phyloP scores from a whole-genome alignment of 2,888 invertebrate species.

The Scelioninae gen. 1 region DNA sequence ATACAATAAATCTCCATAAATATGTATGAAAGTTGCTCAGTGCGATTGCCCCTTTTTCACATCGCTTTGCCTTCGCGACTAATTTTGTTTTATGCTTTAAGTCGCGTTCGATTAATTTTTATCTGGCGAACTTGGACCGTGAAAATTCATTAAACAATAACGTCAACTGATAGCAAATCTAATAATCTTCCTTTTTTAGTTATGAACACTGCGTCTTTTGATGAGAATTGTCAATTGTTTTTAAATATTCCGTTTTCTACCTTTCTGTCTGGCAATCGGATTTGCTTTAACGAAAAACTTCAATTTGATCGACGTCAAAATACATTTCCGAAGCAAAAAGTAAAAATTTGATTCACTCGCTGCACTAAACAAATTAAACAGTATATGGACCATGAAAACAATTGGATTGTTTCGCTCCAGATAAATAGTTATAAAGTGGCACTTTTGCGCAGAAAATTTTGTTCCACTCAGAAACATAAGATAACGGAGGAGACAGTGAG shows the following conservation, averaged over 20 bases:
- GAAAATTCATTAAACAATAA: conserved; percentile 5
- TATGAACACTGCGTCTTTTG: background rate
- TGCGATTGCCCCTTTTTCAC: conserved; percentile 61
- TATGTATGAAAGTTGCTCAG: conserved; percentile 77
- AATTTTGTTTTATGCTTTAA: conserved; percentile 43
- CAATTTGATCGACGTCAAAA: conserved; percentile 21
- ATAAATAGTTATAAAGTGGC: too few species aligned
- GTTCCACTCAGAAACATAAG: too few species aligned
- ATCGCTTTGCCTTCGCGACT: conserved; percentile 28
- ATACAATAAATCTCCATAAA: conserved; percentile 79
- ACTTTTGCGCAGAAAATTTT: too few species aligned
- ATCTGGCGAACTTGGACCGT: conserved; percentile 7
- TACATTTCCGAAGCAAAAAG: conserved; percentile 1
- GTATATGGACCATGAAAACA: too few species aligned
- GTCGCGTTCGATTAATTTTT: conserved; percentile 30
- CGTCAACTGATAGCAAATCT: conserved; percentile 2
- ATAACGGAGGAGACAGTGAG: background rate
- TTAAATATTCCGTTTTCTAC: conserved; percentile 29
- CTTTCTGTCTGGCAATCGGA: conserved; percentile 9
- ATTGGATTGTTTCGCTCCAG: too few species aligned
- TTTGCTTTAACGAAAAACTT: conserved; percentile 22
- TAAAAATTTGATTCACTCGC: conserved; percentile 29
- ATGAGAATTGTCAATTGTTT: conserved; percentile 28
- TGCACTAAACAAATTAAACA: too few species aligned
- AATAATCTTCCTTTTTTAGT: conserved; percentile 12